Conservation (phyloP, 2,888 invertebrate genomes). For the Lasioglossum morio region DNA sequence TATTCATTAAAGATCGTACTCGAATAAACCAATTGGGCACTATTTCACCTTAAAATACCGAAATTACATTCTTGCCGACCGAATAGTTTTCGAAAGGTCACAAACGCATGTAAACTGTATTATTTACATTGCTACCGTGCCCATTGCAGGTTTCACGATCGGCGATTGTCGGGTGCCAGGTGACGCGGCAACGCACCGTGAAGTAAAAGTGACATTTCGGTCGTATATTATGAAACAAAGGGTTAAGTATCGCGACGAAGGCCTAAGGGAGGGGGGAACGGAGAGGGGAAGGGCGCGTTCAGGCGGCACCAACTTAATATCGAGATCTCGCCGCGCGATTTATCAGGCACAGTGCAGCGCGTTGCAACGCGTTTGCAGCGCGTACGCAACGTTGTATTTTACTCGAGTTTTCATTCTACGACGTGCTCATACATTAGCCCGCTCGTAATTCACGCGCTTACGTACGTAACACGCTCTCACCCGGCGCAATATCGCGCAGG, state of each 20-base stretch:
- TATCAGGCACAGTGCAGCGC: constrained; percentile 31
- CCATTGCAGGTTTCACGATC: neutral
- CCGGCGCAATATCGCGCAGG: constrained; percentile 55
- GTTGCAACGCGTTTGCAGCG: neutral
- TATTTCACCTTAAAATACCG: too few species aligned
- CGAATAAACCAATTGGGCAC: too few species aligned
- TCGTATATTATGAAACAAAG: constrained; percentile 37
- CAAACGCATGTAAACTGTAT: too few species aligned
- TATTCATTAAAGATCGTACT: too few species aligned
- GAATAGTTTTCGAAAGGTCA: too few species aligned
- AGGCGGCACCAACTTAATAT: constrained; percentile 43
- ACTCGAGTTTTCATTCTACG: constrained; percentile 54
- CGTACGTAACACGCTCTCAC: constrained; percentile 13
- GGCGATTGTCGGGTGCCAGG: neutral
- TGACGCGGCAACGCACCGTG: neutral
- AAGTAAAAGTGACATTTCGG: constrained; percentile 11
- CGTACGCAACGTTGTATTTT: constrained; percentile 51
- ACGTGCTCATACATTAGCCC: constrained; percentile 53
- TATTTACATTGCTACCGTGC: neutral
- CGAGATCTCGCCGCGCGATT: constrained; percentile 49
- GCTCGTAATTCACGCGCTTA: constrained; percentile 55
- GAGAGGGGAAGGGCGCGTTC: neutral
- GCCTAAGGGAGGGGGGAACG: neutral
- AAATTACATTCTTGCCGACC: too few species aligned
- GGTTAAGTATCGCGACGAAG: constrained; percentile 27